Conservation (phyloP, 2,888 invertebrate species). For the Ophraella communa region DNA sequence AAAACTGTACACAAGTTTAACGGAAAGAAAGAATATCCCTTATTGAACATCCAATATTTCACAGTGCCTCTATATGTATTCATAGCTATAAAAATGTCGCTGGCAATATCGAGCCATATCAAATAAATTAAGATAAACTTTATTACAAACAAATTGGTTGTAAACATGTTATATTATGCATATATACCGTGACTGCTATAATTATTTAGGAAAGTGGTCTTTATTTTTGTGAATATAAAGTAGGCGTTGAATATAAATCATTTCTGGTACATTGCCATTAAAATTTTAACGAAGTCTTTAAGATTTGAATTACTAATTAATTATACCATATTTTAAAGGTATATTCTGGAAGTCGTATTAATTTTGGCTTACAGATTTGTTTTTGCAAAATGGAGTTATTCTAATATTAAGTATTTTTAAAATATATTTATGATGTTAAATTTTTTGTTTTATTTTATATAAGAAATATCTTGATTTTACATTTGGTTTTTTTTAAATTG, state of each 20-base stretch:
- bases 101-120: not conserved
- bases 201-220: constrained; percentile 17
- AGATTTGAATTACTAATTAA: not conserved
- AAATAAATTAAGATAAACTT: constrained; percentile 11
- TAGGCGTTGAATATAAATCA: constrained; percentile 32
- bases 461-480: too few relatives aligned
- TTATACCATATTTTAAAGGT: not conserved
- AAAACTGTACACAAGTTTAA: too few relatives aligned
- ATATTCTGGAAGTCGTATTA: too few relatives aligned
- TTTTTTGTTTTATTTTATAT: too few relatives aligned
- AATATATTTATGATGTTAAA: too few relatives aligned
- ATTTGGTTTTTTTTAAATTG: too few relatives aligned
- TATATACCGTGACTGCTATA: constrained; percentile 28
- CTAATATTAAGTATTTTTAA: too few relatives aligned
- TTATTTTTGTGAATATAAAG: constrained; percentile 34
- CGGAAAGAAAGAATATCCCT: too few relatives aligned
- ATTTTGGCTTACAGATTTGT: too few relatives aligned
- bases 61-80: not conserved
- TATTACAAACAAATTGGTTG: constrained; percentile 32
- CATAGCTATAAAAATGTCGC: not conserved
- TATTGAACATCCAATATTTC: too few relatives aligned
- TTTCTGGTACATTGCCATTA: constrained; percentile 16
- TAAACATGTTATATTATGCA: constrained; percentile 30
- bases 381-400: too few relatives aligned
- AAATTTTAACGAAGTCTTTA: constrained; percentile 1